These are phyloP conservation scores for Troides aeacus DNA, from an alignment of 2,888 invertebrate genomes.

Conservation along the genomic window DNA sequence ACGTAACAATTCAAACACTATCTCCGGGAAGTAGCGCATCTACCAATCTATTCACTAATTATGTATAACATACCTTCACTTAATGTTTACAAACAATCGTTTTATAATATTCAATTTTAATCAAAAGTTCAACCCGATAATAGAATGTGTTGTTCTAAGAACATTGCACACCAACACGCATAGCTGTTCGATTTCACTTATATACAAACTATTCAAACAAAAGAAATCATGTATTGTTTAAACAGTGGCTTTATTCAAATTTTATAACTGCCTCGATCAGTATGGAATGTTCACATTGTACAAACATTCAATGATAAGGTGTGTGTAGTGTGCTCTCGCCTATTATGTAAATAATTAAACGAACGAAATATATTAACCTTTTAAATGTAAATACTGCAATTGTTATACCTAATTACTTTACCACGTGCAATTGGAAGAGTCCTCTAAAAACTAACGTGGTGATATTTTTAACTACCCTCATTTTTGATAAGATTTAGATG, in stretches of 20 bases:
- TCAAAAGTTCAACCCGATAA: slow-evolving; percentile 32
- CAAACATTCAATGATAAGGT: slow-evolving; percentile 35
- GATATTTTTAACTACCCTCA: slow-evolving; percentile 28
- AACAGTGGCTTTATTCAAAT: slow-evolving; percentile 39
- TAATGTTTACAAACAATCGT: slow-evolving; percentile 40
- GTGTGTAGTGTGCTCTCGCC: slow-evolving; percentile 43
- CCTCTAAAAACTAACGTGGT: slow-evolving; percentile 63
- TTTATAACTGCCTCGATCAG: slow-evolving; percentile 46
- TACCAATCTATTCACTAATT: slow-evolving; percentile 76
- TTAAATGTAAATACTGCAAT: slow-evolving; percentile 49
- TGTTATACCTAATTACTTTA: slow-evolving; percentile 46
- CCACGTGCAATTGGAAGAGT: slow-evolving; percentile 62
- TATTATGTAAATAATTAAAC: slow-evolving; percentile 39
- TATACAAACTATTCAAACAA: slow-evolving; percentile 26
- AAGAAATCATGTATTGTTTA: slow-evolving; percentile 7
- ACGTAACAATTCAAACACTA: slow-evolving; percentile 43
- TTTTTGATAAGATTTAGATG: slow-evolving; percentile 31
- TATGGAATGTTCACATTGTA: slow-evolving; percentile 55
- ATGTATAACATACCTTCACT: slow-evolving; percentile 53
- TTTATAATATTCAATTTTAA: not conserved
- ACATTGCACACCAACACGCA: slow-evolving; percentile 39
- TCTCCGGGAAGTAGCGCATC: slow-evolving; percentile 77
- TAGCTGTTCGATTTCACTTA: slow-evolving; percentile 48
- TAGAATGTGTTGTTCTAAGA: slow-evolving; percentile 44
- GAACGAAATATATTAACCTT: slow-evolving; percentile 41